phyloP scores from a whole-genome alignment of 2,113 vertebrate species.

The Buteo buteo region DNA sequence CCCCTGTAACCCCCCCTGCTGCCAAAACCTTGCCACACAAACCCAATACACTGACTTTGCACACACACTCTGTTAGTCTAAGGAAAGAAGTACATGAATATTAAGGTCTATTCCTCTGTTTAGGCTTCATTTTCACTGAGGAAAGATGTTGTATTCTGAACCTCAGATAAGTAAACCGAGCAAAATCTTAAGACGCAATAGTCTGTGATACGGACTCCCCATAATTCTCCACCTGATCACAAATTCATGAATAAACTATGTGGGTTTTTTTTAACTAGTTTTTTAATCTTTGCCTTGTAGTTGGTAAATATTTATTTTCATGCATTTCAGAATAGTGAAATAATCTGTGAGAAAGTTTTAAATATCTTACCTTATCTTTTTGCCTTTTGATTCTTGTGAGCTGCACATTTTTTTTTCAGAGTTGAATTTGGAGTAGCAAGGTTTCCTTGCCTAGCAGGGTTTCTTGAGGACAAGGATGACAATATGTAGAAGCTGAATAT shows the following conservation, averaged over 20 bases:
- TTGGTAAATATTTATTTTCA: not conserved
- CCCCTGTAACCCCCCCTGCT: too few species aligned
- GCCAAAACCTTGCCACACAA: too few species aligned
- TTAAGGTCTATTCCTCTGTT: not conserved
- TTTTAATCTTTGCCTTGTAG: not conserved
- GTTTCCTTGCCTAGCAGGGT: not conserved
- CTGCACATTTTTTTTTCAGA: not conserved
- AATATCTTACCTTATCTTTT: not conserved
- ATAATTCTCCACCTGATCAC: not conserved
- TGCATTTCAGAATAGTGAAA: not conserved
- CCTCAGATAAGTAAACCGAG: not conserved
- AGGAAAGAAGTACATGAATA: not conserved
- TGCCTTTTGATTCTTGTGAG: not conserved
- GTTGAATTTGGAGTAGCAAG: not conserved
- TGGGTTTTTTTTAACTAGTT: not conserved
- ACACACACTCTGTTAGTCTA: not conserved
- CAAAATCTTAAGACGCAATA: not conserved
- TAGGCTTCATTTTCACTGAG: not conserved
- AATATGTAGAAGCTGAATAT: not conserved
- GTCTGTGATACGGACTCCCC: not conserved
- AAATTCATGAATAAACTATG: not conserved
- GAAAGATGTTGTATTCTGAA: not conserved
- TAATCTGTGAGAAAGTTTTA: not conserved
- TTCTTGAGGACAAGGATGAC: not conserved
- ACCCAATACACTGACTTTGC: not conserved